These are phyloP conservation scores for Drosophila orena DNA, from an alignment of 1,140 invertebrate species.

Conservation along the genomic window DNA sequence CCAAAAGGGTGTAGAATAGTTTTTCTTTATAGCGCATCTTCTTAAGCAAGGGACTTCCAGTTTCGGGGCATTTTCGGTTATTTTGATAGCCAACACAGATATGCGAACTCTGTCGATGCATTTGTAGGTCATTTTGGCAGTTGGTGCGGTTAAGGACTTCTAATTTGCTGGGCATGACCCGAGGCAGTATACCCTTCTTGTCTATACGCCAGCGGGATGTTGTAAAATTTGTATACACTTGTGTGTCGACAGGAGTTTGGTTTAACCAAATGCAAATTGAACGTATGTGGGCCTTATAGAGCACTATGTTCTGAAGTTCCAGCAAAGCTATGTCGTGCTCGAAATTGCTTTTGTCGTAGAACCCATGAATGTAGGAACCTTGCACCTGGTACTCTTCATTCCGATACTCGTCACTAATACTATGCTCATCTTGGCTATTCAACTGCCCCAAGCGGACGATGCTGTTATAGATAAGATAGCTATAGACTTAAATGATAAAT, in stretches of 20 bases:
- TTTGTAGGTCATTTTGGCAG: background rate
- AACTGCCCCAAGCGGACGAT: slow-evolving; percentile 2
- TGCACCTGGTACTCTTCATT: background rate
- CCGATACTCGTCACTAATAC: background rate
- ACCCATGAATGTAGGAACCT: background rate
- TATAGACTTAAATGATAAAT: too few relatives aligned
- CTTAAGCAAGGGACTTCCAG: slow-evolving; percentile 1
- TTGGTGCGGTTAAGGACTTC: background rate
- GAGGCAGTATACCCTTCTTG: background rate
- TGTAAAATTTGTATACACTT: background rate
- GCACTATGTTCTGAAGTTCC: background rate
- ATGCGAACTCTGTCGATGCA: background rate
- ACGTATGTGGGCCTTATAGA: background rate
- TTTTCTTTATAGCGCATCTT: too few relatives aligned
- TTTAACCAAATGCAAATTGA: slow-evolving; percentile 7
- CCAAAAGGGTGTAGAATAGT: background rate
- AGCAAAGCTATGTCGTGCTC: slow-evolving; percentile 5
- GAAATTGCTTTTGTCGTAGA: background rate
- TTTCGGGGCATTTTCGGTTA: background rate
- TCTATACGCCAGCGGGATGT: background rate
- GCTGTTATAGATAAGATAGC: background rate
- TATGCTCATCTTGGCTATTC: background rate
- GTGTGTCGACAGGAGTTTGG: rapidly evolving
- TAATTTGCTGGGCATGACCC: background rate
- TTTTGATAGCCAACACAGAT: background rate